A percentile compares a stretch with the other conserved stretches of the same genome.
phyloP scores from a whole-genome alignment of 1,140 invertebrate species.

The Heliconius congener region DNA sequence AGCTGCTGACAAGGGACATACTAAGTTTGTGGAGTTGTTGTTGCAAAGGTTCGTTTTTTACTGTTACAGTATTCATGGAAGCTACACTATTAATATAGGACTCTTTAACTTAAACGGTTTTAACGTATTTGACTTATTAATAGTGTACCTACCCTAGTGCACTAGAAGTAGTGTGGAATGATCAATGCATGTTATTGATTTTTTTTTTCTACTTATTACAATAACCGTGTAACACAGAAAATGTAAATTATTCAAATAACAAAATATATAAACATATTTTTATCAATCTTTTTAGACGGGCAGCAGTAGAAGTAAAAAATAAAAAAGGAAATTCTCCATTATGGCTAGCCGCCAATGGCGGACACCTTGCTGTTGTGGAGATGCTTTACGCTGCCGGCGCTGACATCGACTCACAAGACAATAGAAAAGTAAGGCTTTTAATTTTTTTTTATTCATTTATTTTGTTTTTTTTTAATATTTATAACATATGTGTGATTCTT shows the following conservation, averaged over 20 bases:
- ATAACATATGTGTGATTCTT: no score
- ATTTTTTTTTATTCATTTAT: background rate
- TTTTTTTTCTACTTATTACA: no score
- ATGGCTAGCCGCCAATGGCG: conserved; percentile 98
- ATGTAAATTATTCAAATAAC: no score
- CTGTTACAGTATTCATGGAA: background rate
- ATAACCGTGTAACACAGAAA: no score
- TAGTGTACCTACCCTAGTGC: no score
- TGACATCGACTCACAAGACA: conserved; percentile 98
- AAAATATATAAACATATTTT: no score
- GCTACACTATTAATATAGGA: no score
- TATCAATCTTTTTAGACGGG: conserved; percentile 67
- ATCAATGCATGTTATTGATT: no score
- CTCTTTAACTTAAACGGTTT: no score
- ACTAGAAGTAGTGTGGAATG: no score
- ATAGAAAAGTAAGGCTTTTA: conserved; percentile 86
- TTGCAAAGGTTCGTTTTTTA: conserved; percentile 68
- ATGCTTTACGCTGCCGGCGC: conserved; percentile 93
- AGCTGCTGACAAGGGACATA: conserved; percentile 99
- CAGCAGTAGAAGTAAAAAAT: conserved; percentile 98
- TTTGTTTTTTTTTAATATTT: background rate
- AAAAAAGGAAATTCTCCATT: conserved; percentile 99
- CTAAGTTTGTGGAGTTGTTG: conserved; percentile 96
- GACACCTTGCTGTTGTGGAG: conserved; percentile 98
- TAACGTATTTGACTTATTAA: no score